phyloP scores from a whole-genome alignment of 2,113 vertebrate genomes.

The Aptenodytes patagonicus region DNA sequence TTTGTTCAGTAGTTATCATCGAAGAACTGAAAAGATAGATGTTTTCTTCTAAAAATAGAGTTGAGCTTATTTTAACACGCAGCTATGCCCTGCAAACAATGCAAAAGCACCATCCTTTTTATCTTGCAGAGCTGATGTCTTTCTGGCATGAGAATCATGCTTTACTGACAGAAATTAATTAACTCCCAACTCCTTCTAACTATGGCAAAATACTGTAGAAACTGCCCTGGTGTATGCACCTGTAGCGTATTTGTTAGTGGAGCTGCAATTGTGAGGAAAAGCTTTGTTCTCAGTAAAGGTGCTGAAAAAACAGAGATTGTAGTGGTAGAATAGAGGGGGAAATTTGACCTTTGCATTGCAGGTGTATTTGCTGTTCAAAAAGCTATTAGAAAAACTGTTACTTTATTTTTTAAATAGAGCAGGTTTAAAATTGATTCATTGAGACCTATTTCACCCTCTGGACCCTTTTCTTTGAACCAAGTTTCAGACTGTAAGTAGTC shows the following conservation, averaged over 20 bases:
- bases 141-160: not conserved
- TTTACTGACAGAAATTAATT: not conserved
- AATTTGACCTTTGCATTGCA: not conserved
- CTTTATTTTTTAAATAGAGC: not conserved
- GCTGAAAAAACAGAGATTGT: not conserved
- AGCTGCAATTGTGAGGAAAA: not conserved
- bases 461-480: not conserved
- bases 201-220: not conserved
- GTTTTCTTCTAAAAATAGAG: not conserved
- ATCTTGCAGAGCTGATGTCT: not conserved
- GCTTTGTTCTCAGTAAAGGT: not conserved
- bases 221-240: not conserved
- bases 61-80: not conserved
- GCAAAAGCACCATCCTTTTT: not conserved
- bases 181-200: not conserved
- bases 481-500: not conserved
- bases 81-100: not conserved
- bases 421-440: not conserved
- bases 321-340: not conserved
- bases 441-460: not conserved
- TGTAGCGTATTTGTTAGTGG: not conserved
- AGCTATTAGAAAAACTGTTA: not conserved
- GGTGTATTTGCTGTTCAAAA: not conserved
- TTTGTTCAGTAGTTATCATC: not conserved
- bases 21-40: not conserved